Percentiles rank a stretch among this genome's conserved stretches.
phyloP scores from a whole-genome alignment of 2,113 vertebrate species.

The Stigmatopora argus region DNA sequence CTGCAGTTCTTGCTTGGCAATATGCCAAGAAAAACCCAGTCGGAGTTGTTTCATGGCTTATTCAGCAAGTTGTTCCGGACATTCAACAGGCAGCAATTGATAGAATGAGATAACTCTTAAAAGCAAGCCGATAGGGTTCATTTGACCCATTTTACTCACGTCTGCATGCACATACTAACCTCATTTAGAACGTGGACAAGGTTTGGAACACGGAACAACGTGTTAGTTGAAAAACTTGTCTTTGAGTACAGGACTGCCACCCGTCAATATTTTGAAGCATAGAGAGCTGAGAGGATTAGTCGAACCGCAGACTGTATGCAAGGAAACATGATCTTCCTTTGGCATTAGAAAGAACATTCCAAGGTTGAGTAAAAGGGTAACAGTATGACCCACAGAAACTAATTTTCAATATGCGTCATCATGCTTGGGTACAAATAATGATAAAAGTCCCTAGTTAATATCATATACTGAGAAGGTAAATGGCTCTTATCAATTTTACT shows the following conservation, averaged over 20 bases:
- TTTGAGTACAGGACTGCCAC: constrained; percentile 21
- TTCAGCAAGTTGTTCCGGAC: constrained; percentile 9
- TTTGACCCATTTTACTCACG: constrained; percentile 18
- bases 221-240: constrained; percentile 16
- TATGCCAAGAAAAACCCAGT: constrained; percentile 1
- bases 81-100: not conserved
- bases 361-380: constrained; percentile 9
- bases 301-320: constrained; percentile 8
- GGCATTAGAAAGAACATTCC: constrained; percentile 15
- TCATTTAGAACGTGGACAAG: constrained; percentile 39
- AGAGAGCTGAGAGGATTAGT: constrained; percentile 10
- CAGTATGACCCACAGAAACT: constrained; percentile 9
- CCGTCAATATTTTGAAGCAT: constrained; percentile 14
- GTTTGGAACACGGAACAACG: constrained; percentile 37
- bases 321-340: constrained; percentile 13
- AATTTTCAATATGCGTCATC: constrained; percentile 2
- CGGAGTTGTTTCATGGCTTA: constrained; percentile 21
- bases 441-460: not conserved
- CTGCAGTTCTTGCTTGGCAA: constrained; percentile 28
- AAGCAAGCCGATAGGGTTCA: constrained; percentile 21
- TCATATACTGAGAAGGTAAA: not conserved
- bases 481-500: not conserved
- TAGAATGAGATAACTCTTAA: constrained; percentile 29
- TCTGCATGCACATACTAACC: constrained; percentile 24
- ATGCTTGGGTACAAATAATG: not conserved